These are phyloP conservation scores for Solea solea DNA, from an alignment of 2,113 vertebrate genomes.

Conservation along the genomic window DNA sequence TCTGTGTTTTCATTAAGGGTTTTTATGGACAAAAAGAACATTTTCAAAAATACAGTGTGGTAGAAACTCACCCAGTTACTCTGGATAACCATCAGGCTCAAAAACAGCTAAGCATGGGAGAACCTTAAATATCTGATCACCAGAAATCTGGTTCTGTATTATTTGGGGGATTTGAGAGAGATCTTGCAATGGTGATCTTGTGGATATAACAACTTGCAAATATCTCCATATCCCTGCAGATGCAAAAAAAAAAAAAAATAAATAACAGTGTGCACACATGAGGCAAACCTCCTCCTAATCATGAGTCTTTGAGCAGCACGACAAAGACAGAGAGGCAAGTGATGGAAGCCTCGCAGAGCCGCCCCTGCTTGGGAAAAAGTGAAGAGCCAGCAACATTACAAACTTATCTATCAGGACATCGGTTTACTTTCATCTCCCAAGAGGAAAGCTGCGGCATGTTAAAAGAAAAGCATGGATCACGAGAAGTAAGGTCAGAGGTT, in stretches of 20 bases:
- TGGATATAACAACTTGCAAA: not conserved
- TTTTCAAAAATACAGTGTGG: too few relatives aligned
- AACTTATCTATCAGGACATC: conserved; percentile 43
- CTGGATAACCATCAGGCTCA: conserved; percentile 31
- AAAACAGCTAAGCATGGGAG: conserved; percentile 19
- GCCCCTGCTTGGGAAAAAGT: conserved; percentile 8
- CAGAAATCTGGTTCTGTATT: not conserved
- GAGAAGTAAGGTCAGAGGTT: conserved; percentile 45
- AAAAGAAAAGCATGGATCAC: conserved; percentile 10
- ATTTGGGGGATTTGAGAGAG: not conserved
- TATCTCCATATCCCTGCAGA: not conserved
- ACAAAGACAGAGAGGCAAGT: conserved; percentile 10
- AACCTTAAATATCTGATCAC: conserved; percentile 16
- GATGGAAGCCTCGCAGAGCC: not conserved
- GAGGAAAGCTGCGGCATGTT: conserved; percentile 12
- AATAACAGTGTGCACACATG: not conserved
- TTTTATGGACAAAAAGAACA: too few relatives aligned
- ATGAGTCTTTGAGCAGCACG: conserved; percentile 1
- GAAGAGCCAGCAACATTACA: conserved; percentile 22
- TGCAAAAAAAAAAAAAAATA: not conserved
- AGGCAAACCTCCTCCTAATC: not conserved
- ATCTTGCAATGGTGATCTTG: not conserved
- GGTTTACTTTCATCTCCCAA: conserved; percentile 12
- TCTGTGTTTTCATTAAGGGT: too few relatives aligned
- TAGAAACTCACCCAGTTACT: conserved; percentile 18